These are phyloP conservation scores for Tenebrio molitor DNA, from an alignment of 1,140 invertebrate species.

Conservation along the genomic window DNA sequence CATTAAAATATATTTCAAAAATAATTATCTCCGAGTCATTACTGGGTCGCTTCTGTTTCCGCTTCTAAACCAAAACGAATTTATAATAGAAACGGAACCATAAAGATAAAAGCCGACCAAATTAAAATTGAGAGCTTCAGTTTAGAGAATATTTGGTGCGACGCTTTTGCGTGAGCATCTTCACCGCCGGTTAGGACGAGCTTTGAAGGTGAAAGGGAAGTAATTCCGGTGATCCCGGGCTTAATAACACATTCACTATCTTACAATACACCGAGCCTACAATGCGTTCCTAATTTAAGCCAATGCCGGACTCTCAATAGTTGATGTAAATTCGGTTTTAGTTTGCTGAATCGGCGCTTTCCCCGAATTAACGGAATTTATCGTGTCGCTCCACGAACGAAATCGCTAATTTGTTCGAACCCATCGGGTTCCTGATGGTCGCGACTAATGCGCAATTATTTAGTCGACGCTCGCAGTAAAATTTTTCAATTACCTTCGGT, in stretches of 20 bases:
- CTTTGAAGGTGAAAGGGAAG: conserved; percentile 19
- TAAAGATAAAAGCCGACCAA: neutral
- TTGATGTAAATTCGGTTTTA: conserved; percentile 27
- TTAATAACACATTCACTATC: conserved; percentile 31
- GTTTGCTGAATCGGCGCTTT: too few species aligned
- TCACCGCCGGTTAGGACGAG: neutral
- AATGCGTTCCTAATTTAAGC: conserved; percentile 22
- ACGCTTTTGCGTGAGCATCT: conserved; percentile 1
- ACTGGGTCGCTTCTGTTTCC: too few species aligned
- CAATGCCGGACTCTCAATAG: conserved; percentile 17
- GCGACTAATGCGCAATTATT: too few species aligned
- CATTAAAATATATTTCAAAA: too few species aligned
- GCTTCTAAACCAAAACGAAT: conserved; percentile 2
- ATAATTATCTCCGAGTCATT: too few species aligned
- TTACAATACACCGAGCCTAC: conserved; percentile 25
- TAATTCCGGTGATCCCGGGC: conserved; percentile 19
- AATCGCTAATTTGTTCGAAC: too few species aligned
- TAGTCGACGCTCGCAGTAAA: too few species aligned
- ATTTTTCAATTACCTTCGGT: too few species aligned
- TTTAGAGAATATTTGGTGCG: conserved; percentile 3
- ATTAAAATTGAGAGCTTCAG: neutral
- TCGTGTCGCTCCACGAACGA: too few species aligned
- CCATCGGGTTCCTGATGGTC: too few species aligned
- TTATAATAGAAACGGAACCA: neutral
- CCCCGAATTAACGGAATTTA: too few species aligned